Percentiles rank a stretch among this genome's conserved stretches.
These are phyloP conservation scores for Aurelia coerulea DNA, from an alignment of 30 jellyfish, hydroid and myxozoan genomes.

Conservation along the genomic window DNA sequence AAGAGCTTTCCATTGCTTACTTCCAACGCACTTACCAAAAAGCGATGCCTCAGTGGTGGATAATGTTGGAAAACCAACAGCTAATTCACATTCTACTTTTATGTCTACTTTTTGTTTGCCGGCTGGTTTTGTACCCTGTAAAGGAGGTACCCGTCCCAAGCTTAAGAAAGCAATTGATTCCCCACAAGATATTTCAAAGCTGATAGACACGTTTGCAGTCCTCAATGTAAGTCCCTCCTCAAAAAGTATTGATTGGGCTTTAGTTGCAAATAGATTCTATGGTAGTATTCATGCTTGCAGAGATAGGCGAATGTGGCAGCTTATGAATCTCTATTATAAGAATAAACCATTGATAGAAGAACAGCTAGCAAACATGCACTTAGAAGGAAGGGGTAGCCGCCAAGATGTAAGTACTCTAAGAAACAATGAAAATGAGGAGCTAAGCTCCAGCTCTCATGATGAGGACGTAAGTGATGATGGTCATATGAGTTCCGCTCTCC, in stretches of 20 bases:
- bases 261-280: background rate
- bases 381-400: too few species aligned
- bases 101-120: background rate
- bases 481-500: background rate
- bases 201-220: background rate
- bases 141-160: background rate
- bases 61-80: too few species aligned
- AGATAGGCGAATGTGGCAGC: background rate
- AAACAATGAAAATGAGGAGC: background rate
- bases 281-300: background rate
- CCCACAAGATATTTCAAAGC: background rate
- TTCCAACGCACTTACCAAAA: too few species aligned
- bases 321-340: too few species aligned
- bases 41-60: too few species aligned
- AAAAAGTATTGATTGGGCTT: background rate
- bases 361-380: background rate
- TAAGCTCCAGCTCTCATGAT: background rate
- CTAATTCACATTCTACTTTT: too few species aligned
- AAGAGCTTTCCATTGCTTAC: too few species aligned
- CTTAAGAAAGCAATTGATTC: background rate
- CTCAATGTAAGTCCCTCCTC: background rate
- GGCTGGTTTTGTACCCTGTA: background rate
- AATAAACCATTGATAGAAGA: background rate
- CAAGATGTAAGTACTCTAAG: too few species aligned
- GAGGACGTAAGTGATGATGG: background rate